A percentile compares a stretch with the other conserved stretches of the same genome.
Conservation (phyloP, 2,797 vertebrate genomes). For the Esox lucius region DNA sequence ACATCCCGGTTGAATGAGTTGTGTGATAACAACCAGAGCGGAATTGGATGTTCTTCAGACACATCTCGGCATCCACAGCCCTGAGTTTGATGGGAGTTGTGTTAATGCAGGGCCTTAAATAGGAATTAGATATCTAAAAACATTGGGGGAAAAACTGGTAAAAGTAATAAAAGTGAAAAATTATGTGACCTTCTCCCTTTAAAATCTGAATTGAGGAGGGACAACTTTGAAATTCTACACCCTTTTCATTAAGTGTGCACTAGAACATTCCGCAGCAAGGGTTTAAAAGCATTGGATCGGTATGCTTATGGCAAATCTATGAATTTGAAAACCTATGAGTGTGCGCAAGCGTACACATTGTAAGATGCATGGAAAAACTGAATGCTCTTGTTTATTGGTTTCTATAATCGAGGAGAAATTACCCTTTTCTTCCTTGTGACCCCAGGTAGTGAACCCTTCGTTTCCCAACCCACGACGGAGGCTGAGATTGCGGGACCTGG, state of each 20-base stretch:
- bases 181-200: too few relatives aligned
- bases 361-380: not conserved
- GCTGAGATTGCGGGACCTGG: slow-evolving; percentile 86
- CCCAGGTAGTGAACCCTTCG: slow-evolving; percentile 89
- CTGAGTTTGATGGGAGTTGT: too few relatives aligned
- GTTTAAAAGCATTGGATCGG: not conserved
- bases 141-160: too few relatives aligned
- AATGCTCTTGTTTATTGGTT: not conserved
- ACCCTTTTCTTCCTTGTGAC: not conserved
- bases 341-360: not conserved
- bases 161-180: too few relatives aligned
- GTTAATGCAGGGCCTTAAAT: too few relatives aligned
- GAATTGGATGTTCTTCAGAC: too few relatives aligned
- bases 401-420: not conserved
- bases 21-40: too few relatives aligned
- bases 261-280: not conserved
- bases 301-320: not conserved
- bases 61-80: slow-evolving; percentile 12
- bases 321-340: not conserved
- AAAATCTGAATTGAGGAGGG: not conserved
- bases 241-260: not conserved
- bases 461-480: slow-evolving; percentile 92
- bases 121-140: too few relatives aligned
- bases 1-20: too few relatives aligned
- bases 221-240: too few relatives aligned